Percentiles rank a stretch among this genome's conserved stretches.
These are phyloP conservation scores for Antheraea mylitta DNA, from an alignment of 1,140 invertebrate species.

Conservation along the genomic window DNA sequence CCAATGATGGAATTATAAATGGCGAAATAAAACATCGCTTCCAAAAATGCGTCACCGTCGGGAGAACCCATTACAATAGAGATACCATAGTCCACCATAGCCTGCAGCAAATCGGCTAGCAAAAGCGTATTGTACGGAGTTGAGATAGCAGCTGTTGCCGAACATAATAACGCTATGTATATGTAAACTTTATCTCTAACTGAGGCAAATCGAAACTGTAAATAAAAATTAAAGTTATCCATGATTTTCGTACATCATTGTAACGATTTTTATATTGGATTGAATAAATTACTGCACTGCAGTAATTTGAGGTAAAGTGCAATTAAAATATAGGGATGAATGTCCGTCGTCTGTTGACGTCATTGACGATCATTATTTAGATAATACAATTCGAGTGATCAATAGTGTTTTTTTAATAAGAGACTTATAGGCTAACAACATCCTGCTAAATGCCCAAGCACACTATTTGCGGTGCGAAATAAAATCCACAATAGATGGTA, in stretches of 20 bases:
- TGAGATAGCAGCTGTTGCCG: constrained; percentile 80
- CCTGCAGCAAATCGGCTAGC: constrained; percentile 83
- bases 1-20: constrained; percentile 82
- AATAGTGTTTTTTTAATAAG: no score
- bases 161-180: constrained; percentile 79
- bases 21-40: constrained; percentile 78
- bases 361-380: no score
- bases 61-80: constrained; percentile 34
- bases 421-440: no score
- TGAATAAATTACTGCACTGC: constrained; percentile 4
- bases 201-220: constrained; percentile 82
- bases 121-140: constrained; percentile 85
- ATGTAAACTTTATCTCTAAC: constrained; percentile 80
- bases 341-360: no score
- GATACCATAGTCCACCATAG: constrained; percentile 60
- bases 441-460: no score
- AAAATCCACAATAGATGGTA: no score
- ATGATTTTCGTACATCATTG: constrained; percentile 11
- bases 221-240: constrained; percentile 27
- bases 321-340: not conserved
- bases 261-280: no score
- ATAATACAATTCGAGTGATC: no score
- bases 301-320: not conserved
- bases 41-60: constrained; percentile 49
- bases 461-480: no score